Evolutionary conservation across 2,797 vertebrate species (phyloP), one percentile per base, ranked within the genome.

Genomic region (Chiloscyllium punctatum): DNA sequence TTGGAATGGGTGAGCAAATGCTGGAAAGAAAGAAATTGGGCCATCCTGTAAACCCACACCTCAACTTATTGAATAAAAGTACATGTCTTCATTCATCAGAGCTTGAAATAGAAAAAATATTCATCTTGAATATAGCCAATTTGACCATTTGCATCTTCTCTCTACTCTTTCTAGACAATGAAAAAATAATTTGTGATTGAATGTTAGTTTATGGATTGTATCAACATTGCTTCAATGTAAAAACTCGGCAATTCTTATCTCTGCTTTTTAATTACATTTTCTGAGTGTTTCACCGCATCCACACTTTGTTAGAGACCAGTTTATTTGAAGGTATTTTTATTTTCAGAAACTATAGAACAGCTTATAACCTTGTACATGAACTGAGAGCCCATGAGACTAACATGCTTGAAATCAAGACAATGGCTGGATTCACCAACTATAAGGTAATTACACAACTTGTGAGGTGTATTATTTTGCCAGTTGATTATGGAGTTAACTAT

Each of bases 341-440:
- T 87, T 53, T 96, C 97, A 99, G 99, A 96, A 99, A 99, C 96
- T 99, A 99, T 96, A 98, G 98, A 97, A 98, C 98, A 3, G 99
- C 99, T 0, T 99, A 99, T 97, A 98, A 98, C 96, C 98, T 99
- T 71, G 98, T 99, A 74, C 99, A 99, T 96, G 99, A 99, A 97
- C 97, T 99, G 96, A 97, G 99, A 97, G 98, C 99, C 92, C 99
- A 99, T 96, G 99, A 99, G 97, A 99, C 98, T 96, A 99, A 99
- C 97, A 99, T 99, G 97, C 96, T 99, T 97, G 99, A 99, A 98
- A 99, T 99, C 96, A 99, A 99, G 97, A 99, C 98, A 5, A 98
- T 99, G 98, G 99, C 99, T 97, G 99, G 99, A 97, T 99, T 99
- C 97, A 98, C 99, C 97, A 99, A 99, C 98, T 99, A 99, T 96